A percentile compares a stretch with the other conserved stretches of the same genome.
Conservation (phyloP, 2,113 vertebrate species). For the Tretioscincus oriximinensis region DNA sequence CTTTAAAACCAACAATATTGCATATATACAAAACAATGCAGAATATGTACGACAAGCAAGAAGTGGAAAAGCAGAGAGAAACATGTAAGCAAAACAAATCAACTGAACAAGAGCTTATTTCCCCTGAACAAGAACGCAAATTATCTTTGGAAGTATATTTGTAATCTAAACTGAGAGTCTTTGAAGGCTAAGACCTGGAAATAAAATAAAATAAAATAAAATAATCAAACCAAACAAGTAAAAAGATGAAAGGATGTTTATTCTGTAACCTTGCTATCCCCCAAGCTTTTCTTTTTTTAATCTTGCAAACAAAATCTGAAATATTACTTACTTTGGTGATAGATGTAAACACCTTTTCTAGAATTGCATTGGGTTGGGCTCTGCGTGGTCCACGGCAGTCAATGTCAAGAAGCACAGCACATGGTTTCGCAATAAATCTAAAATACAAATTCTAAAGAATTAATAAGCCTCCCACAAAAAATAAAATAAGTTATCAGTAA, state of each 20-base stretch:
- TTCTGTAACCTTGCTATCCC: neutral
- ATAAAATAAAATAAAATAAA: too few species aligned
- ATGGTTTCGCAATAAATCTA: slow-evolving; percentile 91
- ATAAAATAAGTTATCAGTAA: neutral
- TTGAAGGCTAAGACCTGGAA: too few species aligned
- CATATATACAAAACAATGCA: neutral
- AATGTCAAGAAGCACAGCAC: slow-evolving; percentile 83
- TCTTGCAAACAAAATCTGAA: neutral
- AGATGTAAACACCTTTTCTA: slow-evolving; percentile 96
- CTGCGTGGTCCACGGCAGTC: slow-evolving; percentile 76
- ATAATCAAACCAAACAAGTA: too few species aligned
- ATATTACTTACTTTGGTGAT: slow-evolving; percentile 86
- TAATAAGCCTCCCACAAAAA: neutral
- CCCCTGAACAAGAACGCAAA: neutral
- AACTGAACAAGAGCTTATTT: neutral
- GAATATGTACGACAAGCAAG: neutral
- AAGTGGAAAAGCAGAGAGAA: neutral
- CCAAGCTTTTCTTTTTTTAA: too few species aligned
- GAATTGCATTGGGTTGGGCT: slow-evolving; percentile 86
- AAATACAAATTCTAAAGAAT: slow-evolving; percentile 22
- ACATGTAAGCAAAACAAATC: neutral
- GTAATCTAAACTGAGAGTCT: too few species aligned
- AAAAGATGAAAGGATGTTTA: too few species aligned
- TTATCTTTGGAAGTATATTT: too few species aligned
- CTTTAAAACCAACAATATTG: neutral